A percentile compares a stretch with the other conserved stretches of the same genome.
Conservation (phyloP, 2,888 invertebrate genomes). For the Drosophila falleni region DNA sequence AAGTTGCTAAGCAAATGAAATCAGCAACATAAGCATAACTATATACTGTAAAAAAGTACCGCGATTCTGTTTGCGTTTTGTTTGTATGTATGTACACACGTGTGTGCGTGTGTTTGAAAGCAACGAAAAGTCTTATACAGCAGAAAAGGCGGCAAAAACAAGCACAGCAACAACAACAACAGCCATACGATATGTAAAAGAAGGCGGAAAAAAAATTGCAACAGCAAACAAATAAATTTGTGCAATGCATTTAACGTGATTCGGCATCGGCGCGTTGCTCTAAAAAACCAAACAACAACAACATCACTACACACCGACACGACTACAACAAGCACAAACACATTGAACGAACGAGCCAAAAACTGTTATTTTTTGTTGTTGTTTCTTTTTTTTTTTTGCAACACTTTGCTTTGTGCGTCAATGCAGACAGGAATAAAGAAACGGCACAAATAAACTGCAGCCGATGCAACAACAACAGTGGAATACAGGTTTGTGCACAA, state of each 20-base stretch:
- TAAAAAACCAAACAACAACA: constrained; percentile 31
- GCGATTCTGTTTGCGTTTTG: constrained; percentile 46
- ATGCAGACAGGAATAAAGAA: constrained; percentile 54
- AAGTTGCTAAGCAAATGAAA: constrained; percentile 42
- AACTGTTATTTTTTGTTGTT: constrained; percentile 23
- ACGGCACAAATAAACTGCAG: constrained; percentile 56
- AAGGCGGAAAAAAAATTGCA: constrained; percentile 66
- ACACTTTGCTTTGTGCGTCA: constrained; percentile 57
- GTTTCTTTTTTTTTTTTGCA: constrained; percentile 35
- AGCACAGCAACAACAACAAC: constrained; percentile 26
- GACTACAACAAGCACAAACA: constrained; percentile 34
- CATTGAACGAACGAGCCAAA: constrained; percentile 40
- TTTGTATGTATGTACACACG: constrained; percentile 20
- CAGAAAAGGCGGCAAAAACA: constrained; percentile 77
- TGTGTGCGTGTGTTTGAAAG: constrained; percentile 52
- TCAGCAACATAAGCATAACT: constrained; percentile 54
- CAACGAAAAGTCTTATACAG: constrained; percentile 65
- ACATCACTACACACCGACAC: constrained; percentile 22
- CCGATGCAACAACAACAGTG: constrained; percentile 28
- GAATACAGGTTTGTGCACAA: constrained; percentile 74
- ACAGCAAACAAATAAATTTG: constrained; percentile 73
- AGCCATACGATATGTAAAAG: constrained; percentile 46
- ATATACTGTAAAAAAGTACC: constrained; percentile 39
- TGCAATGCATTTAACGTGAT: constrained; percentile 71
- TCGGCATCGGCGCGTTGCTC: constrained; percentile 49